Conservation (phyloP, 1,140 invertebrate genomes). For the Procambarus virginalis region DNA sequence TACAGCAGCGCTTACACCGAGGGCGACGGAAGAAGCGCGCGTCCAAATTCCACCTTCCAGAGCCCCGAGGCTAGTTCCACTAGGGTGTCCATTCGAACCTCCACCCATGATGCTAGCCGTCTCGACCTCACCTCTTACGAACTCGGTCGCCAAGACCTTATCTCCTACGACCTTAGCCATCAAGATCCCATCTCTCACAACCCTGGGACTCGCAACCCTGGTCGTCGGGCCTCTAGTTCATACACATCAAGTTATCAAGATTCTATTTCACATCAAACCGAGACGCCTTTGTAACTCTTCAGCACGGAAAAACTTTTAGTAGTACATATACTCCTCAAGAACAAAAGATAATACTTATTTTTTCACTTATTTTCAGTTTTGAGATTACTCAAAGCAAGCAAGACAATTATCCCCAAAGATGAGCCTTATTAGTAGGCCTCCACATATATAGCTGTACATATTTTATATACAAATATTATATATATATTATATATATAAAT, state of each 20-base stretch:
- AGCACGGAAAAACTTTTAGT: background rate
- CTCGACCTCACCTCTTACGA: background rate
- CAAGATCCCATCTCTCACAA: background rate
- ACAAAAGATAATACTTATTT: background rate
- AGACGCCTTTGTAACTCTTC: background rate
- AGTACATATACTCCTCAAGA: background rate
- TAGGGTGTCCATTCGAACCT: background rate
- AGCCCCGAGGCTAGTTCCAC: background rate
- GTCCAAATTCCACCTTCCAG: constrained; percentile 49
- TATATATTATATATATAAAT: constrained; percentile 7
- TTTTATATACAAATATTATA: background rate
- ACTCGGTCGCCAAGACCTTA: background rate
- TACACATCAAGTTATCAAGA: no score
- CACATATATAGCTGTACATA: no score
- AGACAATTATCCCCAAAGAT: background rate
- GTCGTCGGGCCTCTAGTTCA: no score
- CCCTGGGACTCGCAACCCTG: no score
- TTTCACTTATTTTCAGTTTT: background rate
- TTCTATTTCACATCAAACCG: background rate
- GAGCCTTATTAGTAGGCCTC: background rate
- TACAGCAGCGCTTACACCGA: constrained; percentile 5
- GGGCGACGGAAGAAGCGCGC: constrained; percentile 6
- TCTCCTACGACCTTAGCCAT: background rate
- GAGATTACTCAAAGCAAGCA: background rate
- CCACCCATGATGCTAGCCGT: background rate